These are phyloP conservation scores for Scaptodrosophila latifasciaeformis DNA, from an alignment of 2,888 invertebrate species.

Conservation along the genomic window DNA sequence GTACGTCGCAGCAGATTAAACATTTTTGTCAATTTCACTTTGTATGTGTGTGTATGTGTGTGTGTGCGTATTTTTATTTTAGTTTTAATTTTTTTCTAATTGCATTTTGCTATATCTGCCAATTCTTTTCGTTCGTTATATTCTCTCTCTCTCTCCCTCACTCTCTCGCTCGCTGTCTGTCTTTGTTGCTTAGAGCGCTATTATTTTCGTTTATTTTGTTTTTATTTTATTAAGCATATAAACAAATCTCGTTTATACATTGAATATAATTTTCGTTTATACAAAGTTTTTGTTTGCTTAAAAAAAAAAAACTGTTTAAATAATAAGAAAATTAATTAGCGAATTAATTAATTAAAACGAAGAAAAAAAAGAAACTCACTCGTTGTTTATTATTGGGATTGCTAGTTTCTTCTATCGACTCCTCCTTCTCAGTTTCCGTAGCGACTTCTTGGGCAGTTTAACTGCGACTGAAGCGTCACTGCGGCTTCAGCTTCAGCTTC, in stretches of 20 bases:
- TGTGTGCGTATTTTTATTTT: slow-evolving; percentile 18
- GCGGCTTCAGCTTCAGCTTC: slow-evolving; percentile 8
- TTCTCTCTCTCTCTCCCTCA: slow-evolving; percentile 5
- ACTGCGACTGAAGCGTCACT: slow-evolving; percentile 42
- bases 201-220: background rate
- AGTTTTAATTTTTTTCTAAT: slow-evolving; percentile 27
- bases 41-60: slow-evolving; percentile 6
- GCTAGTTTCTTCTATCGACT: too few relatives aligned
- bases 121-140: slow-evolving; percentile 9
- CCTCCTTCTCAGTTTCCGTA: too few relatives aligned
- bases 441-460: slow-evolving; percentile 46
- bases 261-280: too few relatives aligned
- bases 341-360: too few relatives aligned
- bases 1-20: slow-evolving; percentile 69
- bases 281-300: too few relatives aligned
- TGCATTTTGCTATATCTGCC: slow-evolving; percentile 26
- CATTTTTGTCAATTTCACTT: slow-evolving; percentile 46
- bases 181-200: background rate
- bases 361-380: too few relatives aligned
- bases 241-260: too few relatives aligned
- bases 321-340: too few relatives aligned
- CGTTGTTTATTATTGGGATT: too few relatives aligned
- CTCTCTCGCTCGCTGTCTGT: slow-evolving; percentile 3
- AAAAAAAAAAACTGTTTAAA: too few relatives aligned
- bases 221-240: background rate